Conservation (phyloP, 1,140 invertebrate species). For the Mamestra configurata region DNA sequence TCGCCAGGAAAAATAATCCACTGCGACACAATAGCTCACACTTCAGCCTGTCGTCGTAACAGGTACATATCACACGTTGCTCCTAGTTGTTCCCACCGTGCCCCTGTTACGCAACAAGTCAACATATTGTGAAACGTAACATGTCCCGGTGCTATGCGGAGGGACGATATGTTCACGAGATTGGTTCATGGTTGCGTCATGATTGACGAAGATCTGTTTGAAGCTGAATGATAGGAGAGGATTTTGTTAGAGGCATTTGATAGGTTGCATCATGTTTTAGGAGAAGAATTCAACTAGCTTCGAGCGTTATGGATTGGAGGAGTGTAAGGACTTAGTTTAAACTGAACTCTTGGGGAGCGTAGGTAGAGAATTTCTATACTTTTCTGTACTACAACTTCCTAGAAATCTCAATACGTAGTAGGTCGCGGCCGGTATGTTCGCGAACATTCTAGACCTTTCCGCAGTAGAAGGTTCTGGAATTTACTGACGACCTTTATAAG, state of each 20-base stretch:
- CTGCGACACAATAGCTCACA: neutral
- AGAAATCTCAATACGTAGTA: too few species aligned
- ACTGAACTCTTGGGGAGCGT: too few species aligned
- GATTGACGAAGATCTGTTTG: neutral
- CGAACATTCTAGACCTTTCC: too few species aligned
- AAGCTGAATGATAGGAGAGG: neutral
- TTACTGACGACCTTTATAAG: too few species aligned
- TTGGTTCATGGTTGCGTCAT: neutral
- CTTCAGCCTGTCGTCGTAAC: neutral
- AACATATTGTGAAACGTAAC: constrained; percentile 4
- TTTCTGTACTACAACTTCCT: too few species aligned
- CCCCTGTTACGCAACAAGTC: constrained; percentile 18
- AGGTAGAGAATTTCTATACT: too few species aligned
- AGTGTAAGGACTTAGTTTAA: too few species aligned
- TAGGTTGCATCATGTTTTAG: neutral
- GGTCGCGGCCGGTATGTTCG: too few species aligned
- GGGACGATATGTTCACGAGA: neutral
- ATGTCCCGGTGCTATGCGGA: constrained; percentile 1
- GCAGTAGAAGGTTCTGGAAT: too few species aligned
- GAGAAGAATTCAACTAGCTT: too few species aligned
- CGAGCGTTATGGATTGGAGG: too few species aligned
- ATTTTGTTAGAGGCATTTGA: neutral
- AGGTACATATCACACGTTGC: neutral
- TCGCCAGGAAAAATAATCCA: neutral
- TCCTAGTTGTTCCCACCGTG: neutral